Conservation (phyloP, 1,140 invertebrate genomes). For the Diorhabda carinulata region DNA sequence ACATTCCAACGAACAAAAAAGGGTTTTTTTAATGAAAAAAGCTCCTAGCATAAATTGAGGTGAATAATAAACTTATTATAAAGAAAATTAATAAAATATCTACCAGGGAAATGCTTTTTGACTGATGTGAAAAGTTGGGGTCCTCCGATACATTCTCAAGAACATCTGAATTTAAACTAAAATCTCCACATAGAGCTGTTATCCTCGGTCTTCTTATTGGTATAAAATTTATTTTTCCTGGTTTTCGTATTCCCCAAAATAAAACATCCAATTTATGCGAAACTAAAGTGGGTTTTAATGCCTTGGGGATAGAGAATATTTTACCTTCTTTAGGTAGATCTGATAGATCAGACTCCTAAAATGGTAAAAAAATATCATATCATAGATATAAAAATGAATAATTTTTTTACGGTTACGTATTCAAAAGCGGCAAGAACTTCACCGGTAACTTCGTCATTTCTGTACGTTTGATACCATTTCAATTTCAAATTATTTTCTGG, state of each 20-base stretch:
- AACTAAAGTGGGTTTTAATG: slow-evolving; percentile 48
- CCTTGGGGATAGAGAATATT: slow-evolving; percentile 48
- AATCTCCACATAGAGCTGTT: slow-evolving; percentile 53
- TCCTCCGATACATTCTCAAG: slow-evolving; percentile 51
- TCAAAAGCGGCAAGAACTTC: slow-evolving; percentile 57
- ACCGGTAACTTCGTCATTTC: slow-evolving; percentile 48
- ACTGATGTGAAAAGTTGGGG: slow-evolving; percentile 47
- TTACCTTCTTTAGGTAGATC: slow-evolving; percentile 18
- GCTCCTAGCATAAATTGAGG: no score
- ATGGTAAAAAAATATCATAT: background rate
- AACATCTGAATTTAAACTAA: slow-evolving; percentile 53
- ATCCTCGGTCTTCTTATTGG: slow-evolving; percentile 54
- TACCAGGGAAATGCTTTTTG: background rate
- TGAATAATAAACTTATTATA: no score
- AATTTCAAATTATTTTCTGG: slow-evolving; percentile 53
- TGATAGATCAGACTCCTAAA: slow-evolving; percentile 5
- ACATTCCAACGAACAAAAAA: no score
- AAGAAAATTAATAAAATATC: no score
- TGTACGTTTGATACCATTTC: slow-evolving; percentile 53
- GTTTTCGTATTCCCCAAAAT: slow-evolving; percentile 61
- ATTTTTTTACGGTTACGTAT: slow-evolving; percentile 40
- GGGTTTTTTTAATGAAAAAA: no score
- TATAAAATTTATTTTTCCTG: slow-evolving; percentile 50
- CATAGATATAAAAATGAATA: background rate
- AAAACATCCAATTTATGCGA: slow-evolving; percentile 54